phyloP scores from a whole-genome alignment of 2,113 vertebrate species.

The Poeciliopsis prolifica region DNA sequence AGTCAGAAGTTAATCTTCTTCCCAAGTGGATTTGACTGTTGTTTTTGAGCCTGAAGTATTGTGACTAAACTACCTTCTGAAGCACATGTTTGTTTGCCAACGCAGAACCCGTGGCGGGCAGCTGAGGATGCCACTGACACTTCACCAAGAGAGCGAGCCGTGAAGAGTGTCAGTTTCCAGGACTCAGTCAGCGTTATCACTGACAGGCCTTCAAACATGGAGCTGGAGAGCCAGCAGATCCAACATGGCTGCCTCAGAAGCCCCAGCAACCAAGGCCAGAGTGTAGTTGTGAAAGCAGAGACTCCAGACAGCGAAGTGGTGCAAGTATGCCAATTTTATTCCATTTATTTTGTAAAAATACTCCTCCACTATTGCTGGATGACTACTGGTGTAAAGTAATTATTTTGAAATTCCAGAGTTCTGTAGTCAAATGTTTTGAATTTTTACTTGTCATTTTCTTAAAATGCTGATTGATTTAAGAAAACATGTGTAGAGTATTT shows the following conservation, averaged over 20 bases:
- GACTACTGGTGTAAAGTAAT: too few relatives aligned
- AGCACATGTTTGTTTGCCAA: constrained; percentile 26
- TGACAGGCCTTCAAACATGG: constrained; percentile 85
- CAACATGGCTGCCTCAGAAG: constrained; percentile 76
- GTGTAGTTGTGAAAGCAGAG: constrained; percentile 74
- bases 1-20: background rate
- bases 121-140: constrained; percentile 87
- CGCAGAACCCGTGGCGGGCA: constrained; percentile 85
- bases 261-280: constrained; percentile 64
- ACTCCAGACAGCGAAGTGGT: constrained; percentile 88
- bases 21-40: background rate
- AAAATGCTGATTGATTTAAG: too few relatives aligned
- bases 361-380: background rate
- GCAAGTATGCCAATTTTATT: constrained; percentile 53
- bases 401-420: too few relatives aligned
- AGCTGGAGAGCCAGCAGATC: constrained; percentile 84
- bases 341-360: background rate
- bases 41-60: background rate
- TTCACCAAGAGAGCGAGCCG: constrained; percentile 78
- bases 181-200: constrained; percentile 83
- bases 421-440: too few relatives aligned
- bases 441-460: too few relatives aligned
- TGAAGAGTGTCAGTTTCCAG: constrained; percentile 84
- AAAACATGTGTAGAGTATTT: too few relatives aligned
- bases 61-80: constrained; percentile 14